phyloP scores from a whole-genome alignment of 2,113 vertebrate species.

The Piaya cayana region DNA sequence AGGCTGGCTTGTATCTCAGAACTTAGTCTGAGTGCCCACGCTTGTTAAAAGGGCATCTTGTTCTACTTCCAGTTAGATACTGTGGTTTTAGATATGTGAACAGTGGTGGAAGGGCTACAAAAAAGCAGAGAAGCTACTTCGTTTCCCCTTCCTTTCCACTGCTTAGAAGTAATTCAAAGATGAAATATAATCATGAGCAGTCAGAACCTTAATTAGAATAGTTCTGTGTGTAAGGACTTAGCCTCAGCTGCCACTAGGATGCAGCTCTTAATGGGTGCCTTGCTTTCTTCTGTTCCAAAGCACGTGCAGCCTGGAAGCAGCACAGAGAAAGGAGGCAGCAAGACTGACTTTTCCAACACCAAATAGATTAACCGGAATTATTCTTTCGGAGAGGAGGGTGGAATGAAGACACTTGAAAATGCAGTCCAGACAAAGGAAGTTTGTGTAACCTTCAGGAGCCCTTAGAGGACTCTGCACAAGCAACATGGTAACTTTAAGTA shows the following conservation, averaged over 20 bases:
- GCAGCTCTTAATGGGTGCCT: neutral
- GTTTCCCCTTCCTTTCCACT: neutral
- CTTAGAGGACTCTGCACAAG: neutral
- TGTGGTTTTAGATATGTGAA: neutral
- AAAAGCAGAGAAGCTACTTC: neutral
- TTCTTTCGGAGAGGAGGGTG: neutral
- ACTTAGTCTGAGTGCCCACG: neutral
- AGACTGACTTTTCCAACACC: neutral
- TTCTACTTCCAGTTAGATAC: neutral
- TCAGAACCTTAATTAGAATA: neutral
- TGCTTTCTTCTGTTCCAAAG: neutral
- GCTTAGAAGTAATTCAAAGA: neutral
- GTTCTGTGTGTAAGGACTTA: neutral
- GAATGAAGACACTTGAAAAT: neutral
- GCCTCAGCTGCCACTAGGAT: neutral
- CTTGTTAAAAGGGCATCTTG: neutral
- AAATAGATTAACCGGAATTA: neutral
- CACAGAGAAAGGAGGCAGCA: neutral
- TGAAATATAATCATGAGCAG: fast-evolving
- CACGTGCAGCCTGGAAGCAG: neutral
- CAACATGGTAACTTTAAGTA: neutral
- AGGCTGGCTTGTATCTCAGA: neutral
- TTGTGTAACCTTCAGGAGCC: neutral
- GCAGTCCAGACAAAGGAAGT: neutral
- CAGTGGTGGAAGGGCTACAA: neutral